Evolutionary conservation across 2,888 invertebrate species (phyloP), one percentile per base, ranked within the genome.

Genomic region (Heteromurus nitidus): DNA sequence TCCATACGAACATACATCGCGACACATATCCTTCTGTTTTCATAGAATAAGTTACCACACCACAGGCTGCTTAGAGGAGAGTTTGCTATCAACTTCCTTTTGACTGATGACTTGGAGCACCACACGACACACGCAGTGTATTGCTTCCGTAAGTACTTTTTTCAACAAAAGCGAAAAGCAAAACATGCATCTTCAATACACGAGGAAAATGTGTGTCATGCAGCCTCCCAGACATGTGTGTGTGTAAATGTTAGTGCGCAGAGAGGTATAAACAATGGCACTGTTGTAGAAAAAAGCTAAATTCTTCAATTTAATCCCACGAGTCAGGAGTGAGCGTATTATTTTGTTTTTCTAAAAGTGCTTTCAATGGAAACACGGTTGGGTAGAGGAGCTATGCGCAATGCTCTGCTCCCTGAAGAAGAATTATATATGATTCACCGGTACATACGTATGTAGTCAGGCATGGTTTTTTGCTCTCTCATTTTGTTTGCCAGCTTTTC

Each of bases 261-360:
- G 16, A 5, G 60, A 20, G 31, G 42, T 9, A 9, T 11, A 68
- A 24, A 68, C 47, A 68, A 50, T 50, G 47, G 36, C 9, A 20
- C 16, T 53, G 73, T 73, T 47, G 44, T 13, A 42, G 16, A 20
- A 22, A 44, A 24, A 65, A 70, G 24, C 42, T 55, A 67, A 74
- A 16, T 30, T 75, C 44, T 75, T 67, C 58, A 75, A 67, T 75
- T 55, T 28, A 75, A 75, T 75, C 74, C 55, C 64, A 31, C 24
- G 73, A 74, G 73, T 53, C n/a, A n/a, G n/a, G n/a, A n/a, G n/a
- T n/a, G n/a, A n/a, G n/a, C n/a, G n/a, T n/a, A n/a, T n/a, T n/a
- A 64, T 74, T 24, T 36, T 53, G 13, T 67, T 75, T 50, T 44
- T 42, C 20, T 26, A 26, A 55, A 55, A 24, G 22, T 24, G 22